Percentiles rank a stretch among this genome's conserved stretches.
These are phyloP conservation scores for Acanthisitta chloris DNA, from an alignment of 2,113 vertebrate genomes.

Conservation along the genomic window DNA sequence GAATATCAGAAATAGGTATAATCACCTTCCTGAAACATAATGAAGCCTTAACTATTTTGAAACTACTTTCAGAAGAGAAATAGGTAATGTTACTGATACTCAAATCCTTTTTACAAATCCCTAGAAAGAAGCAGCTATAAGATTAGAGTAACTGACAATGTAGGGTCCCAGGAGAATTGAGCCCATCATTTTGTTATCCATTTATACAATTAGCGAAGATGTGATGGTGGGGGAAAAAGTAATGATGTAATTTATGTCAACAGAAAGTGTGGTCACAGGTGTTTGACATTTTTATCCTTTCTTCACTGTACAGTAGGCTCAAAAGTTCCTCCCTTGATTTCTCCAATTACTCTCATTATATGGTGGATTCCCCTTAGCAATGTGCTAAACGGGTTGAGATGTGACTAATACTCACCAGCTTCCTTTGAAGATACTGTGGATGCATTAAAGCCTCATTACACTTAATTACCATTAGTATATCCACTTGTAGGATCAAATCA, in stretches of 20 bases:
- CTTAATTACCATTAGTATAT: neutral
- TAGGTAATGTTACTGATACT: neutral
- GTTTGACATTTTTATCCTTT: neutral
- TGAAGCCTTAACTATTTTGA: neutral
- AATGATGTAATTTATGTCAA: neutral
- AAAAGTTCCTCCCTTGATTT: neutral
- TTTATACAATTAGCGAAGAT: neutral
- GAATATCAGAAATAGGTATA: neutral
- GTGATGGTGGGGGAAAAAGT: neutral
- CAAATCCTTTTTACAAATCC: neutral
- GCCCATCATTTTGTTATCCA: neutral
- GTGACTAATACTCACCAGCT: neutral
- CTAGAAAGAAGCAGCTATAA: neutral
- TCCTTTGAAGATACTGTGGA: constrained; percentile 9
- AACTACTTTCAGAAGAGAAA: neutral
- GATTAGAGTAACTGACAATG: neutral
- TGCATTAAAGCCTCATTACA: neutral
- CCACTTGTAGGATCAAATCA: neutral
- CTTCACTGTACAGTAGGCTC: neutral
- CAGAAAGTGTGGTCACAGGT: neutral
- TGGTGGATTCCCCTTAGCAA: neutral
- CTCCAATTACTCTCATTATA: neutral
- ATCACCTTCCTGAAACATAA: neutral
- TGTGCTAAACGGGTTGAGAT: neutral
- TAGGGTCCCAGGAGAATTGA: neutral